Evolutionary conservation across 2,888 invertebrate genomes (phyloP), one percentile per base, ranked within the genome.

Genomic region (Chrysodeixis includens): DNA sequence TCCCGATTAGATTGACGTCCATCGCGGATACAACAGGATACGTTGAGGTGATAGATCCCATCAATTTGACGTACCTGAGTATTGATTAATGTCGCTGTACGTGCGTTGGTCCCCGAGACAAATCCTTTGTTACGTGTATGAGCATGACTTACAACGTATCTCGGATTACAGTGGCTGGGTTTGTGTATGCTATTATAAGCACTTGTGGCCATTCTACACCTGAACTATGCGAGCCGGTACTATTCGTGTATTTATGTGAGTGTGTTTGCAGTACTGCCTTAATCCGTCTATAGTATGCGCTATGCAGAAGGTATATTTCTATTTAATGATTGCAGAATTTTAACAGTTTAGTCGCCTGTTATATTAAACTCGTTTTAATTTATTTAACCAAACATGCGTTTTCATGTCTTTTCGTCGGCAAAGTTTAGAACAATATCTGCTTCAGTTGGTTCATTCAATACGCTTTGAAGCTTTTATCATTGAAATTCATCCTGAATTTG

Each of bases 101-200:
- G 64, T 26, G 66, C 58, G 55, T 69, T 77, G 71, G 78, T 71
- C 76, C 78, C 64, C 77, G 76, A 81, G 83, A 84, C 86, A 87
- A 88, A 88, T 84, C 85, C 87, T 82, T 80, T 81, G 83, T 79
- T 76, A 77, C 72, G 62, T 62, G 75, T 79, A 79, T 72, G 78
- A 81, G 86, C 80, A 85, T 86, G 85, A 84, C 78, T 85, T 83
- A 84, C 74, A 74, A 64, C 73, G 62, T 74, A 74, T 77, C 81
- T 81, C 71, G 84, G 86, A 86, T 89, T 88, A 88, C 77, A 40
- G 69, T 30, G 68, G 76, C 57, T 63, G 56, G 66, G 60, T 44
- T 61, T 65, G 56, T 52, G 55, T 30, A 56, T 76, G 76, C 58
- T 68, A 68, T 71, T 68, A 64, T 71, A 64, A 30, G 51, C 53